Evolutionary conservation across 2,888 invertebrate species (phyloP).

Genomic region (Acleris laterana): DNA sequence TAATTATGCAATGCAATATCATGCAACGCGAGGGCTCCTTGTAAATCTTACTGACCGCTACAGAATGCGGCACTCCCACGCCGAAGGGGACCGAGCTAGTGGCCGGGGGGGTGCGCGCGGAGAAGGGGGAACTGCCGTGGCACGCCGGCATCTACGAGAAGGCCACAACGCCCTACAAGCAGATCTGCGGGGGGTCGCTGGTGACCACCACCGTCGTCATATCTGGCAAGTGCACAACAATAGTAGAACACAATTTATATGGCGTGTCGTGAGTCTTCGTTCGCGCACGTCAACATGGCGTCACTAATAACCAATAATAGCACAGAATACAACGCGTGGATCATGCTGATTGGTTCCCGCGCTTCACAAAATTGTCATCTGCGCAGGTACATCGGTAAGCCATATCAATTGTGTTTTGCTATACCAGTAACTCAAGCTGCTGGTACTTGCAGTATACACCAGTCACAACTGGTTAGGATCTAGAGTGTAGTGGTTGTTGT

Average conservation of each 20-base stretch:
- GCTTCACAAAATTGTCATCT: no score
- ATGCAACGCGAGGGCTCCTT: no score
- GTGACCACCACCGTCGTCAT: slow-evolving; percentile 50
- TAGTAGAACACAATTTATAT: no score
- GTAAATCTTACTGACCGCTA: background rate
- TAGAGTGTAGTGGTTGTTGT: no score
- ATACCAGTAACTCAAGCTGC: background rate
- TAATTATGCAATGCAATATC: no score
- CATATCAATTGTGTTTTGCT: no score
- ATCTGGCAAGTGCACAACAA: slow-evolving; percentile 44
- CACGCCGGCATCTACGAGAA: slow-evolving; percentile 72
- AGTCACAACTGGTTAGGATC: background rate
- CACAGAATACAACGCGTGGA: no score
- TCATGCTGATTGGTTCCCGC: no score
- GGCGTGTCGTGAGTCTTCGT: no score
- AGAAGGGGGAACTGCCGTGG: slow-evolving; percentile 70
- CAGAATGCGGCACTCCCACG: slow-evolving; percentile 48
- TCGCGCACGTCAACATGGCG: no score
- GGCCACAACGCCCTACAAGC: slow-evolving; percentile 58
- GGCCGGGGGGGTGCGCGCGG: slow-evolving; percentile 54
- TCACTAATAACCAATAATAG: no score
- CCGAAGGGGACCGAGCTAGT: slow-evolving; percentile 48
- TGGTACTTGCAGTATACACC: background rate
- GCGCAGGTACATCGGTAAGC: no score
- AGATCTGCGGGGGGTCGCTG: slow-evolving; percentile 78